Evolutionary conservation across 2,888 invertebrate species (phyloP).

Genomic region (Plebejus argus): DNA sequence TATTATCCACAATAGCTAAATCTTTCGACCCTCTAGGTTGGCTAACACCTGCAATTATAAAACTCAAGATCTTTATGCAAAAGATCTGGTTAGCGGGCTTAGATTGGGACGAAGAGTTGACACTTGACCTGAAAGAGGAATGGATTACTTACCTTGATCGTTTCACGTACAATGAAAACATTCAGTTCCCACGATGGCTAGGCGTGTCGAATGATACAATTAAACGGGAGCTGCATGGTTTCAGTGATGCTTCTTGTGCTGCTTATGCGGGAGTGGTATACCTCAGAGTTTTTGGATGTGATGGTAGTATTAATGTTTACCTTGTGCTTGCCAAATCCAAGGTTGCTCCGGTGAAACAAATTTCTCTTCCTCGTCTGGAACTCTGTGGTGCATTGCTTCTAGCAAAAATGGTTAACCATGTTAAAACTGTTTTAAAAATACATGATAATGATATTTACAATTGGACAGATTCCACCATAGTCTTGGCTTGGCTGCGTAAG

Average conservation of each 20-base stretch:
- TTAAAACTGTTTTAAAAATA: no score
- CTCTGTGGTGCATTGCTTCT: no score
- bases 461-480: no score
- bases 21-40: conserved; percentile 37
- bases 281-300: conserved; percentile 26
- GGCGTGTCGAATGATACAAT: background rate
- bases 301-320: conserved; percentile 19
- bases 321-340: conserved; percentile 1
- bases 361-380: no score
- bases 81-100: conserved; percentile 37
- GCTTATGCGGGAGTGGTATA: conserved; percentile 35
- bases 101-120: conserved; percentile 36
- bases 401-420: no score
- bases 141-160: conserved; percentile 30
- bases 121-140: conserved; percentile 30
- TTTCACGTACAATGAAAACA: background rate
- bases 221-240: conserved; percentile 14
- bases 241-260: conserved; percentile 31
- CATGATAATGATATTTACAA: no score
- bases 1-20: conserved; percentile 34
- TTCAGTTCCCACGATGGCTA: conserved; percentile 23
- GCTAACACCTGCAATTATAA: conserved; percentile 34
- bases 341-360: conserved; percentile 7
- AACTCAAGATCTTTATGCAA: conserved; percentile 36
- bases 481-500: no score